Evolutionary conservation across 1,140 invertebrate genomes (phyloP), one percentile per base, ranked within the genome.

Genomic region (Kradibia gibbosae): DNA sequence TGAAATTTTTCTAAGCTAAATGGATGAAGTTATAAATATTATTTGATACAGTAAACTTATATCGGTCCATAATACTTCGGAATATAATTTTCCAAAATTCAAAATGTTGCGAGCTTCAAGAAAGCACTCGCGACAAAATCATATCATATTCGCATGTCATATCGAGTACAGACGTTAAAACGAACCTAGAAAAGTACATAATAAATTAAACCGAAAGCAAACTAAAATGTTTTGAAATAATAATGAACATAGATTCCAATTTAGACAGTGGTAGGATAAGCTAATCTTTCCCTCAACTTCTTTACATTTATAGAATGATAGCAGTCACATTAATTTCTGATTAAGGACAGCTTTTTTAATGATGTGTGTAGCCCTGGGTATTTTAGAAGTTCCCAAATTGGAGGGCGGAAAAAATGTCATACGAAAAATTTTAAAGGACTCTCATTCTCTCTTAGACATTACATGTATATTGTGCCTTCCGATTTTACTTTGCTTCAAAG

Each of bases 241-340:
- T 75, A 75, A 76, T 62, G 57, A 76, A 76, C 57, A 45, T 74
- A 55, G 28, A 75, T 80, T 74, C 57, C 55, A 80, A 80, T 80
- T 65, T 65, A 45, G 36, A 25, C 28, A 67, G 72, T 79, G 77
- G 67, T 8, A 13, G 50, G 42, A 79, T 71, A 72, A 79, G 50
- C 45, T 53, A 39, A 13, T 45, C 45, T 70, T n/a, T 70, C 31
- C 1, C 55, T 48, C 45, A 48, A 15, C 45, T 48, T 15, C 45
- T 48, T 15, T 48, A 48, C 7, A 48, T 48, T 48, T 48, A 8
- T 48, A 48, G 15, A 48, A 48, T 7, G 45, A 48, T 7, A 48
- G 7, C n/a, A n/a, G 15, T 15, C 45, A 15, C 45, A 53, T 53
- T 15, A 20, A 20, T 3, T 17, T 17, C 50, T 15, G 50, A 53